A percentile compares a stretch with the other conserved stretches of the same genome.
These are phyloP conservation scores for Mizuhopecten yessoensis DNA, from an alignment of 1,140 invertebrate genomes.

Conservation along the genomic window DNA sequence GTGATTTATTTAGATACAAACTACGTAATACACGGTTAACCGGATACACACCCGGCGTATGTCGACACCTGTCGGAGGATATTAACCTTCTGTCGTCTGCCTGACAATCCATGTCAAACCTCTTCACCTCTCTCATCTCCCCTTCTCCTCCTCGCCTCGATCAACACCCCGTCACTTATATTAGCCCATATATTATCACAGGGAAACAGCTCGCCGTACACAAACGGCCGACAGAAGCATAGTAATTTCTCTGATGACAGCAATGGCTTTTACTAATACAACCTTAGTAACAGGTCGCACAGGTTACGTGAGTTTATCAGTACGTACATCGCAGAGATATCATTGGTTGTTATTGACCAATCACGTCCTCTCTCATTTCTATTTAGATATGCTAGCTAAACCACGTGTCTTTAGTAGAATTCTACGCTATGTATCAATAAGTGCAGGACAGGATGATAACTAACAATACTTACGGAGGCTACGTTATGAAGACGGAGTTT, in stretches of 20 bases:
- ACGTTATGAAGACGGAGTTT: not conserved
- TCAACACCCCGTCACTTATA: not conserved
- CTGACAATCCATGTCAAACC: not conserved
- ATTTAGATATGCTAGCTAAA: not conserved
- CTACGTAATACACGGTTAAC: not conserved
- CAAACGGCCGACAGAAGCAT: not conserved
- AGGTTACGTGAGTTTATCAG: not conserved
- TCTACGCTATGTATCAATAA: not conserved
- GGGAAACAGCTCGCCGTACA: not conserved
- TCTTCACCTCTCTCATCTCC: not conserved
- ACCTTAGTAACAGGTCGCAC: not conserved
- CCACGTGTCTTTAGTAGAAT: not conserved
- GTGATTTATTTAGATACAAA: not conserved
- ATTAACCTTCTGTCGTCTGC: not conserved
- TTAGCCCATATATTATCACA: not conserved
- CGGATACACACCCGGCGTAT: conserved; percentile 36
- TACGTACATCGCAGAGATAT: not conserved
- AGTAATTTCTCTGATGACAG: not conserved
- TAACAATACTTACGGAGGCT: not conserved
- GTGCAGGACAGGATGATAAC: not conserved
- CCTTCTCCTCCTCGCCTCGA: not conserved
- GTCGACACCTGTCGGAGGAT: not conserved
- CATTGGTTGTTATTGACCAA: not conserved
- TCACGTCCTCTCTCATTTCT: not conserved
- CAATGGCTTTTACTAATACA: not conserved